Evolutionary conservation across 2,113 vertebrate species (phyloP).

Genomic region (Burhinus bistriatus): DNA sequence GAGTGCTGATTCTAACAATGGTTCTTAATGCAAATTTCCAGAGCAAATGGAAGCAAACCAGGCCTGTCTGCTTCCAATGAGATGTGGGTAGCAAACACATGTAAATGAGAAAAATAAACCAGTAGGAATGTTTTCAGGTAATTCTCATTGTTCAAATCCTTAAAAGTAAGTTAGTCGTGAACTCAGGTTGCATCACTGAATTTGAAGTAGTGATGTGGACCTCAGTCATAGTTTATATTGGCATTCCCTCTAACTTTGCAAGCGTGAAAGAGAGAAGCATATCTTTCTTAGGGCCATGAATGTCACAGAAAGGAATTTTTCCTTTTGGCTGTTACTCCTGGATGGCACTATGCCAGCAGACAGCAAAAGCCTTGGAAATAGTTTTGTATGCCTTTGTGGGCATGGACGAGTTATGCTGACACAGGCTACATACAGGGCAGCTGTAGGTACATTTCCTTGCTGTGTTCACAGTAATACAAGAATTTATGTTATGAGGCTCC

Average conservation of each 20-base stretch:
- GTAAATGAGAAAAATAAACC: background rate
- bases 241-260: background rate
- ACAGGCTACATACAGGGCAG: background rate
- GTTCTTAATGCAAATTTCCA: background rate
- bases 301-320: background rate
- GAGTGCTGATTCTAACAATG: background rate
- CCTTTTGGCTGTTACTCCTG: background rate
- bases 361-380: background rate
- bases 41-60: background rate
- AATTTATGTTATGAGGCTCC: background rate
- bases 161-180: background rate
- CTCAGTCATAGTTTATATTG: background rate
- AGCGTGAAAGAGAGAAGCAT: background rate
- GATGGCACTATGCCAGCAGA: slow-evolving; percentile 10
- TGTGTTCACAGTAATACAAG: background rate
- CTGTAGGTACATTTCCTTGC: background rate
- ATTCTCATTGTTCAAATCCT: background rate
- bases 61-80: background rate
- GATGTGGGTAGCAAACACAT: background rate
- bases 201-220: background rate
- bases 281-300: background rate
- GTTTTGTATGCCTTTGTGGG: background rate
- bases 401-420: background rate
- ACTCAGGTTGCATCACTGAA: background rate
- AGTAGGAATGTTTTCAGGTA: background rate